A percentile compares a stretch with the other conserved stretches of the same genome.
Conservation (phyloP, 1,140 invertebrate genomes). For the Microplitis demolitor region DNA sequence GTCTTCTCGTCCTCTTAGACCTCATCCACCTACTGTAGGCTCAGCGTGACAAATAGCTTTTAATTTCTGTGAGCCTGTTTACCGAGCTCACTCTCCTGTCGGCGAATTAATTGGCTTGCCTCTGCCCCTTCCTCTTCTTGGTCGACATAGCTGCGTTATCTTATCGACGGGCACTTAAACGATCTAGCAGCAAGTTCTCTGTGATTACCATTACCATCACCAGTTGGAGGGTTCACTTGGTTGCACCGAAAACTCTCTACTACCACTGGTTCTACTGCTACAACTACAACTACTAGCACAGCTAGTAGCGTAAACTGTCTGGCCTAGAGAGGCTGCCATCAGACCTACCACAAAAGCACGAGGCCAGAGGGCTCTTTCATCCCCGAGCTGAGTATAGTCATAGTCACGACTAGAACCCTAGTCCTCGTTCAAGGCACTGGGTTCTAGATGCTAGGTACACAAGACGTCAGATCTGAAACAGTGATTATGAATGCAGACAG, state of each 20-base stretch:
- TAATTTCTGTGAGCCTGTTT: slow-evolving; percentile 62
- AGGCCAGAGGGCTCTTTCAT: neutral
- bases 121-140: slow-evolving; percentile 23
- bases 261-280: neutral
- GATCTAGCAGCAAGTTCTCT: slow-evolving; percentile 25
- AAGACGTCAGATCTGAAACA: slow-evolving; percentile 52
- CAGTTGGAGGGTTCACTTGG: neutral
- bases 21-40: slow-evolving; percentile 9
- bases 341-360: no score
- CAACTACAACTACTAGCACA: no score
- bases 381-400: neutral
- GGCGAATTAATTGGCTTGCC: slow-evolving; percentile 58
- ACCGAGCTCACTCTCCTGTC: slow-evolving; percentile 48
- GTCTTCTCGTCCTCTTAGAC: no score
- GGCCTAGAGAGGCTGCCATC: no score
- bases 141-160: slow-evolving; percentile 47
- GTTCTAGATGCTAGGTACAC: slow-evolving; percentile 41
- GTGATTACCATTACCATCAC: slow-evolving; percentile 22
- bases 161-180: slow-evolving; percentile 60
- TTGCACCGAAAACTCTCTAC: neutral
- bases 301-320: neutral
- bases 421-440: neutral
- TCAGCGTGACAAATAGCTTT: slow-evolving; percentile 61
- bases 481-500: slow-evolving; percentile 57
- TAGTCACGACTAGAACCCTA: slow-evolving; percentile 1